Base-by-base conservation (phyloP, 2,888 invertebrate species). In the Heteromyza rotundicornis region DNA sequence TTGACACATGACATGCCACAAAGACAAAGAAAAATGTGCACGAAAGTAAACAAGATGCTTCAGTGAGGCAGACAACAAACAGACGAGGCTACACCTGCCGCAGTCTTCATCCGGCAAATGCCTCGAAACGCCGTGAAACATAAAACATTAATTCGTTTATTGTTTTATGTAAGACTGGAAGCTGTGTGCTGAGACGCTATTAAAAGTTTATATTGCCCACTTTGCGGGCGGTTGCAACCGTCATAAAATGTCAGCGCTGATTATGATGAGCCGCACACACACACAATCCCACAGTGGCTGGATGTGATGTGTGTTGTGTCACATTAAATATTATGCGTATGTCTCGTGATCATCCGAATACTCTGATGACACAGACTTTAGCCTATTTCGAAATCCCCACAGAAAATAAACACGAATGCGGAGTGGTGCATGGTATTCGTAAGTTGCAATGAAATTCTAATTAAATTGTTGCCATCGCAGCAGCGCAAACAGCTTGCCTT, bases 201-300 rank as follows among this genome's bases (percentile, higher is more conserved):
- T 12, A 27, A 40, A 40, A 40, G 12, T 40, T 40, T 40, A 27
- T n/a, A 40, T 40, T n/a, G 10, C 40, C 40, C 40, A 40, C 40
- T 40, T 40, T 40, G 40, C 40, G 40, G 40, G 40, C 40, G 40
- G n/a, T 40, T 40, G 40, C 40, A 40, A n/a, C 40, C n/a, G n/a
- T n/a, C 8, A 40, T 14, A 27, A 27, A 40, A 3, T 14, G 3
- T 40, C 40, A 14, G 10, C 40, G 14, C 40, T 14, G 40, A 7
- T 40, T 14, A 40, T n/a, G 40, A 7, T 40, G 40, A 40, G 40
- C 40, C 40, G 10, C 27, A 27, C 27, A 27, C 5, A 7, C 27
- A 27, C 27, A 27, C 27, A 27, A 27, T 27, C 27, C 7, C 27
- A 10, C 27, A 5, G 10, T 7, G 5, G 10, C 27, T 27, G 40